These are phyloP conservation scores for Carassius auratus DNA, from an alignment of 2,113 vertebrate species.

Conservation along the genomic window DNA sequence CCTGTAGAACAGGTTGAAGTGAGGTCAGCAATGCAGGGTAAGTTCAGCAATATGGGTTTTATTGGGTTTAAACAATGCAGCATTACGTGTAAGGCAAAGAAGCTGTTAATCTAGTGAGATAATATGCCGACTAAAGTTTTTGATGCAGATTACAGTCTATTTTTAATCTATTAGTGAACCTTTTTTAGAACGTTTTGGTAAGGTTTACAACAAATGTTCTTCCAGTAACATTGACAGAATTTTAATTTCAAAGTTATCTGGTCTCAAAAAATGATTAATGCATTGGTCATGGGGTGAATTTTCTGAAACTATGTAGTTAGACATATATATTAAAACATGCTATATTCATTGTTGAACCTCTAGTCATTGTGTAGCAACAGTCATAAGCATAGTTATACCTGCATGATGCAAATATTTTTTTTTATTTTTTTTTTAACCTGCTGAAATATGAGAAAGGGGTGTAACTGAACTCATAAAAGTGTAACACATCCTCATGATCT, in stretches of 20 bases:
- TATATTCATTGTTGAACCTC: neutral
- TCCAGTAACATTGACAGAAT: neutral
- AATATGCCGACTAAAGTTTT: neutral
- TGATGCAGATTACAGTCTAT: neutral
- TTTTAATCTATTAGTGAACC: no score
- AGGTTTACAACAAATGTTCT: neutral
- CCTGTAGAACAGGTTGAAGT: slow-evolving; percentile 1
- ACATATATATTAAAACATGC: neutral
- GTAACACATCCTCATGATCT: neutral
- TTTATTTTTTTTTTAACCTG: no score
- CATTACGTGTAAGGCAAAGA: no score
- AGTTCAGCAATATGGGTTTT: neutral
- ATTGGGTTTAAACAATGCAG: no score
- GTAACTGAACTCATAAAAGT: neutral
- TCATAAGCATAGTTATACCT: neutral
- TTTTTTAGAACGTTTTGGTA: neutral
- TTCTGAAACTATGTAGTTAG: neutral
- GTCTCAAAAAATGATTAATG: neutral
- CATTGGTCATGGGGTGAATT: neutral
- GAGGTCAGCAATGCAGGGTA: slow-evolving; percentile 12
- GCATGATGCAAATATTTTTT: no score
- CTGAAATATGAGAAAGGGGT: neutral
- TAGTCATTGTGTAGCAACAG: neutral
- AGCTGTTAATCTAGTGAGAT: neutral
- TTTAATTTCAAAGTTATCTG: neutral